These are phyloP conservation scores for Pseudochirops corinnae DNA, from an alignment of 2,797 vertebrate species.

Conservation along the genomic window DNA sequence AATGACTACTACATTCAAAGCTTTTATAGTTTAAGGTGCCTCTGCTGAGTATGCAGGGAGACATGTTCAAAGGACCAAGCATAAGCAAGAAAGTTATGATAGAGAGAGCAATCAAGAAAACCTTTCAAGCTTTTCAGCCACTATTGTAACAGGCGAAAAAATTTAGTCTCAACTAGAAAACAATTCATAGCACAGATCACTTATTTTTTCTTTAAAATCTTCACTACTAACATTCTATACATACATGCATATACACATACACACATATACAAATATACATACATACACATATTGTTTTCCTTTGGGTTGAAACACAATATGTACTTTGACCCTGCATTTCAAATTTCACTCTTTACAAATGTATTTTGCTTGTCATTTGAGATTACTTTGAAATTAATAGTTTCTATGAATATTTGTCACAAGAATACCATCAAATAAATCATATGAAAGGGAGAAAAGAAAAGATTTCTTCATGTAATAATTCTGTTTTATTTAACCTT, in stretches of 20 bases:
- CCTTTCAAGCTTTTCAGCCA: neutral
- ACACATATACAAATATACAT: neutral
- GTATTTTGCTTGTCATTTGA: constrained; percentile 14
- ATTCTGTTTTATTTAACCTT: neutral
- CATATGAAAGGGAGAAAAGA: neutral
- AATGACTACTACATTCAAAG: neutral
- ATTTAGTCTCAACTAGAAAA: neutral
- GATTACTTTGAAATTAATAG: constrained; percentile 27
- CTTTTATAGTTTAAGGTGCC: neutral
- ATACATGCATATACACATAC: neutral
- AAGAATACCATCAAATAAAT: neutral
- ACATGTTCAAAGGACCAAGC: neutral
- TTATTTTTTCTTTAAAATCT: neutral
- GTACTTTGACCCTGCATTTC: neutral
- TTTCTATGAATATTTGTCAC: neutral
- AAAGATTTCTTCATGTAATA: neutral
- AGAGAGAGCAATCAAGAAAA: neutral
- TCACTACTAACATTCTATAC: neutral
- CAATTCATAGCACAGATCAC: neutral
- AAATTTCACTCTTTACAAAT: neutral
- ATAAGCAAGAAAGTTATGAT: neutral
- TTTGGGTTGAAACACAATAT: constrained; percentile 15
- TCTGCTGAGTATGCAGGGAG: neutral
- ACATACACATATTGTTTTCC: neutral
- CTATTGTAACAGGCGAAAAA: neutral